Conservation (phyloP, 2,113 vertebrate genomes). For the Xiphophorus couchianus region DNA sequence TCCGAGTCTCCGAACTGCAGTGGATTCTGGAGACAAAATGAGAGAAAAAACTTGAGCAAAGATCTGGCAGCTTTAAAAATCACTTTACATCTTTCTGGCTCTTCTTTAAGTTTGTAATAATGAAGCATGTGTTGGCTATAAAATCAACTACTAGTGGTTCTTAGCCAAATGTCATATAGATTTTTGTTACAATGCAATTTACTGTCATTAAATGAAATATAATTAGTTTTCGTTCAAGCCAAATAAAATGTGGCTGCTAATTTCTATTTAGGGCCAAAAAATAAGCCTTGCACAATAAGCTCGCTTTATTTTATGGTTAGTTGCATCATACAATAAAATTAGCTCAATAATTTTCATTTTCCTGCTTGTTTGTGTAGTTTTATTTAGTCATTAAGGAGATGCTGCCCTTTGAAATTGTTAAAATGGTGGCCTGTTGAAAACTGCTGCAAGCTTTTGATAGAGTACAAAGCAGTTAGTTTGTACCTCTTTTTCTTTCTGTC, state of each 20-base stretch:
- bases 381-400: too few species aligned
- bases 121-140: too few species aligned
- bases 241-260: background rate
- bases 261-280: background rate
- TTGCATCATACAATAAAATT: too few species aligned
- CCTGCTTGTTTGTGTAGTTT: too few species aligned
- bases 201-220: background rate
- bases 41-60: constrained; percentile 1
- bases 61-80: background rate
- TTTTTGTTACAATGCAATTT: background rate
- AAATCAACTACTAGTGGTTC: background rate
- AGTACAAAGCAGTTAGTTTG: too few species aligned
- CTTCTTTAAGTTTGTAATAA: background rate
- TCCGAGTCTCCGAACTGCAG: constrained; percentile 92
- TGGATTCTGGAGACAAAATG: constrained; percentile 84
- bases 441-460: too few species aligned
- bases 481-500: background rate
- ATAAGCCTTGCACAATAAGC: too few species aligned
- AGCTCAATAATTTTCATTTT: too few species aligned
- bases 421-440: too few species aligned
- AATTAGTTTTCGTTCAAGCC: background rate
- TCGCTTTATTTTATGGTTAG: too few species aligned
- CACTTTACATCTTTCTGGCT: background rate
- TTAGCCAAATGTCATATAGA: background rate
- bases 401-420: too few species aligned